phyloP scores from a whole-genome alignment of 92 coral and sea anemone genomes.

The Micromussa lordhowensis region DNA sequence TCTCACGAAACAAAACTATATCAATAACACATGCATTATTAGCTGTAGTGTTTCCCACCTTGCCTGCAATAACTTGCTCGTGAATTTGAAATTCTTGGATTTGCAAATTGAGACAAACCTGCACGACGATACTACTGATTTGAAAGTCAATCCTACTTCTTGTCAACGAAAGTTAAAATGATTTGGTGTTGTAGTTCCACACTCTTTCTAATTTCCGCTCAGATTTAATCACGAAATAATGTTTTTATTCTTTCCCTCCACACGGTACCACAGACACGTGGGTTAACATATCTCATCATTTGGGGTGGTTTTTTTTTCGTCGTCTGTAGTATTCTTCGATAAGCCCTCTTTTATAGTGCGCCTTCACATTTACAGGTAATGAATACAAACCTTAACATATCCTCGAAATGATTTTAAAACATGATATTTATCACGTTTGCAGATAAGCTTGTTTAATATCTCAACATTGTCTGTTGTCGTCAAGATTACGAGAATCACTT shows the following conservation, averaged over 20 bases:
- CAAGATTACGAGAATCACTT: constrained; percentile 25
- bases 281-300: not conserved
- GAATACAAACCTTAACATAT: not conserved
- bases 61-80: not conserved
- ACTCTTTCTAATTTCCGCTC: not conserved
- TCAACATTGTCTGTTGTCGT: not conserved
- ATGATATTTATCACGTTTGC: not conserved
- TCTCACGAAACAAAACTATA: not conserved
- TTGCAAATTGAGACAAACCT: not conserved
- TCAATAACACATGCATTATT: not conserved
- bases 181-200: too few relatives aligned
- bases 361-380: not conserved
- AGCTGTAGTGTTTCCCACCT: not conserved
- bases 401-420: not conserved
- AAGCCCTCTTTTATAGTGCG: constrained; percentile 6
- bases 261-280: too few relatives aligned
- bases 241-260: too few relatives aligned
- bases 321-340: not conserved
- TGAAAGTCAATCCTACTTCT: not conserved
- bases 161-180: not conserved
- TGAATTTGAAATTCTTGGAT: not conserved
- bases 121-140: not conserved
- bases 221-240: not conserved
- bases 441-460: not conserved
- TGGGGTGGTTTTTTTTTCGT: not conserved